These are phyloP conservation scores for Rhinoderma darwinii DNA, from an alignment of 2,113 vertebrate species.

Conservation along the genomic window DNA sequence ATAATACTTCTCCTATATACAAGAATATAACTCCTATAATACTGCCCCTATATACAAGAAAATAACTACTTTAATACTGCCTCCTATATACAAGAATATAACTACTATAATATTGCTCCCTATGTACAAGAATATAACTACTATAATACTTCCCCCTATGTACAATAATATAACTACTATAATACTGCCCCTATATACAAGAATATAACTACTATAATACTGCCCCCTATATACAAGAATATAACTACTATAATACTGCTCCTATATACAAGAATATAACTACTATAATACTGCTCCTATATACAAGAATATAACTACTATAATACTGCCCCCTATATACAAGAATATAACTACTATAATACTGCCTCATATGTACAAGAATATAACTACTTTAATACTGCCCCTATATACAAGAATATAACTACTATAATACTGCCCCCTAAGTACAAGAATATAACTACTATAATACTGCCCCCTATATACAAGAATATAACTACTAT, in stretches of 20 bases:
- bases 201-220: slow-evolving; percentile 1
- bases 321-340: not conserved
- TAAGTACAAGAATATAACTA: too few relatives aligned
- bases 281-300: slow-evolving; percentile 11
- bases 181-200: not conserved
- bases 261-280: not conserved
- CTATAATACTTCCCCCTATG: not conserved
- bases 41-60: not conserved
- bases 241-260: slow-evolving; percentile 8
- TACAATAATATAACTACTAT: not conserved
- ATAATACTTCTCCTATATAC: too few relatives aligned
- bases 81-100: not conserved
- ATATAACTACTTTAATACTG: slow-evolving; percentile 6
- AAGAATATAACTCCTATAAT: slow-evolving; percentile 2
- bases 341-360: slow-evolving; percentile 21
- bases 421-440: not conserved
- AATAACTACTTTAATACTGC: not conserved
- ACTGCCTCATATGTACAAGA: not conserved
- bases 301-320: slow-evolving; percentile 9
- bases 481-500: too few relatives aligned
- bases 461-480: not conserved
- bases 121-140: slow-evolving; percentile 15
- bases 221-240: not conserved
- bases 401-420: not conserved
- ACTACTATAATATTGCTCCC: not conserved